Conservation (phyloP, 2,797 vertebrate genomes). For the Danio albolineatus region DNA sequence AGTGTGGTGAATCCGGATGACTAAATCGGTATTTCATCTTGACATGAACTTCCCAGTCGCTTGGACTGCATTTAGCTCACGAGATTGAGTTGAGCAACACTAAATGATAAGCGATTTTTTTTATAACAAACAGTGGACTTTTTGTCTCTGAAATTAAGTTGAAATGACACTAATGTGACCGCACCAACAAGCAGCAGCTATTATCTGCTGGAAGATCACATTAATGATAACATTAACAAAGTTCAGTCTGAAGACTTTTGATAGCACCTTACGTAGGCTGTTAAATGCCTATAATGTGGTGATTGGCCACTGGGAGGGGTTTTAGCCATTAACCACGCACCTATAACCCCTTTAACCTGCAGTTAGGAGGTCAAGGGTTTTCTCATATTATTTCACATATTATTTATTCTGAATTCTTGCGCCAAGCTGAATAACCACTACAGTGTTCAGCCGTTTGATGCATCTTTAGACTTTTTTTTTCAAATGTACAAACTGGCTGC, state of each 20-base stretch:
- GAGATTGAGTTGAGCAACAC: background rate
- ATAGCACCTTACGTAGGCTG: constrained; percentile 63
- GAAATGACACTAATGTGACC: background rate
- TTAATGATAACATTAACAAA: constrained; percentile 53
- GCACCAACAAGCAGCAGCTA: constrained; percentile 53
- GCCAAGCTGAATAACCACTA: constrained; percentile 21
- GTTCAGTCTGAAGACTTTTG: constrained; percentile 58
- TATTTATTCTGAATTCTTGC: constrained; percentile 25
- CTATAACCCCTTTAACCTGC: constrained; percentile 32
- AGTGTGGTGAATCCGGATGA: no score
- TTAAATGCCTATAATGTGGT: constrained; percentile 58
- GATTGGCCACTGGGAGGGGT: constrained; percentile 54
- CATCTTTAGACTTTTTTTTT: constrained; percentile 45
- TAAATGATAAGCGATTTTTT: background rate
- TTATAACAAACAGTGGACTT: background rate
- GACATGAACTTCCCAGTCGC: background rate
- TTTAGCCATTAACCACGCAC: constrained; percentile 50
- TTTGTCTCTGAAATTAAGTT: background rate
- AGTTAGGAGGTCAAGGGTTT: constrained; percentile 1
- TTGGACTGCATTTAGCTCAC: background rate
- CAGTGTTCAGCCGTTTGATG: constrained; percentile 35
- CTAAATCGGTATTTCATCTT: background rate
- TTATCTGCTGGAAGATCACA: constrained; percentile 62
- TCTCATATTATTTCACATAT: constrained; percentile 24
- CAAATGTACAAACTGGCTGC: constrained; percentile 39